Evolutionary conservation across 2,888 invertebrate genomes (phyloP), one percentile per base, ranked within the genome.

Genomic region (Psylliodes chrysocephalus): DNA sequence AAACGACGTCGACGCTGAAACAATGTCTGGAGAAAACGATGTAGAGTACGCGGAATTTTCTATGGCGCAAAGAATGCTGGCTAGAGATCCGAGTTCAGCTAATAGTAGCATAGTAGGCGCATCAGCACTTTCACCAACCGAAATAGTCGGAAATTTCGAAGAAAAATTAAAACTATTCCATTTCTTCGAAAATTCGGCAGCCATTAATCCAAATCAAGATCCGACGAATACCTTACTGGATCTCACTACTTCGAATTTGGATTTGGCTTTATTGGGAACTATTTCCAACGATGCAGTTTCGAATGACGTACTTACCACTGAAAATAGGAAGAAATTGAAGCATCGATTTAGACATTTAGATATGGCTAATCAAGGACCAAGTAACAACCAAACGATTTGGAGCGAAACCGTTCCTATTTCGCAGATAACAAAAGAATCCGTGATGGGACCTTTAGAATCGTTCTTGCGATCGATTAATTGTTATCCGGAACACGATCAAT

Each of bases 1-100:
- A 79, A 94, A 94, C 77, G 93, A 94, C 77, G 91, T 93, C 0
- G 94, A 94, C 78, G 91, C 93, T 71, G 93, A 94, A 82, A 92
- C 92, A 1, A 92, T 93, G 88, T 91, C 91, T 70, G 91, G 91
- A 87, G 90, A 90, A 78, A 90, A 90, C 75, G 90, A 90, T 78
- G 88, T 90, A 7, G 90, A 90, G 76, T 86, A 86, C 70, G 86
- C 85, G 0, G 87, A 87, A 78, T 82, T 87, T 40, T 85, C 85
- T 17, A 83, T 85, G 83, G 81, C 82, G 2, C 84, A 85, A 69
- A 78, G 83, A n/a, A 75, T 83, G 66, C 71, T 79, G 54, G 68
- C 77, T 25, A 74, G 79, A 35, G 78, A 79, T 52, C 68, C 77
- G 10, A 69, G 67, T 19, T 68, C 69, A 6, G 69, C 69, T 1